Percentiles rank a stretch among this genome's conserved stretches.
phyloP scores from a whole-genome alignment of 2,888 invertebrate genomes.

The Epinotia ramella region DNA sequence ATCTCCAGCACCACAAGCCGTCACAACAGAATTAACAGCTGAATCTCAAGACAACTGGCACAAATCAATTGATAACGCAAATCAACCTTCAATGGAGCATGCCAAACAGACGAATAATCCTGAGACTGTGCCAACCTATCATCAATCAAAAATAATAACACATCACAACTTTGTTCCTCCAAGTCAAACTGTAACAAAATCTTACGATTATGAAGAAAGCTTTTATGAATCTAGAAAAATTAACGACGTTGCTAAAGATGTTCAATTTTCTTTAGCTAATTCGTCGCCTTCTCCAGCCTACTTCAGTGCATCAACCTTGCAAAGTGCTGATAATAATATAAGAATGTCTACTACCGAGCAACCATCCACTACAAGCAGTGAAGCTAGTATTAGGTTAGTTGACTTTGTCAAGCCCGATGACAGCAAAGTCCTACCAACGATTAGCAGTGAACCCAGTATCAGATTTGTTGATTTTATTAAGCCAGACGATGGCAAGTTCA shows the following conservation, averaged over 20 bases:
- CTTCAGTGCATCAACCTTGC: conserved; percentile 47
- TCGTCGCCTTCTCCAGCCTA: conserved; percentile 17
- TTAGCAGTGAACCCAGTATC: conserved; percentile 49
- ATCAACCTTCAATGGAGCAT: conserved; percentile 44
- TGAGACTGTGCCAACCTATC: conserved; percentile 16
- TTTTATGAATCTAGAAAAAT: conserved; percentile 62
- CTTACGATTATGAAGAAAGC: conserved; percentile 66
- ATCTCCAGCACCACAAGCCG: conserved; percentile 44
- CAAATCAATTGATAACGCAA: conserved; percentile 43
- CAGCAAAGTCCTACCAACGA: conserved; percentile 44
- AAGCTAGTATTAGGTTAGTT: conserved; percentile 53
- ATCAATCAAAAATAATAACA: conserved; percentile 61
- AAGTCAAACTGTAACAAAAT: conserved; percentile 66
- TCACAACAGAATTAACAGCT: conserved; percentile 22
- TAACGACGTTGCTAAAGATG: conserved; percentile 50
- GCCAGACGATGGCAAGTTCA: conserved; percentile 59
- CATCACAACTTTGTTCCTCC: conserved; percentile 63
- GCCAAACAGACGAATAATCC: conserved; percentile 21
- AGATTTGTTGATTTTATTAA: conserved; percentile 59
- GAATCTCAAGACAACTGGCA: conserved; percentile 38
- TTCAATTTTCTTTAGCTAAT: conserved; percentile 11
- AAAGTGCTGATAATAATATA: conserved; percentile 48
- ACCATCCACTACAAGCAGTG: conserved; percentile 51
- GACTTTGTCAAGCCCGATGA: conserved; percentile 57
- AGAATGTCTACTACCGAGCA: conserved; percentile 51